Percentiles rank a stretch among this genome's conserved stretches.
These are phyloP conservation scores for Pachyramphus minor DNA, from an alignment of 2,113 vertebrate species.

Conservation along the genomic window DNA sequence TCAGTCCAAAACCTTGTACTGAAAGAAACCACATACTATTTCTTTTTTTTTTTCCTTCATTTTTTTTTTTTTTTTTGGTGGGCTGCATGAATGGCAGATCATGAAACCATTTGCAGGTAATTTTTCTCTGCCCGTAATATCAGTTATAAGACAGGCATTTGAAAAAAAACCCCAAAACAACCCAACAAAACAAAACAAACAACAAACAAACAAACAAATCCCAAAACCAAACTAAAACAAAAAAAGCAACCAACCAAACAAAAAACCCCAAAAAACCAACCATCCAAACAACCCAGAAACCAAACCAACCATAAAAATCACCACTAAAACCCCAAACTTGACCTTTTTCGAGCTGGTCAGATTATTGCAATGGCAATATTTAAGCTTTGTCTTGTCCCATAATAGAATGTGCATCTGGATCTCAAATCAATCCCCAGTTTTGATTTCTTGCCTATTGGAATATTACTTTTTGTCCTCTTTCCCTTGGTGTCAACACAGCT, in stretches of 20 bases:
- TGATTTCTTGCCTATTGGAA: not conserved
- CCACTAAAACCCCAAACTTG: not conserved
- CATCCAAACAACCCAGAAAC: not conserved
- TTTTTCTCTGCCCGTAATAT: slow-evolving; percentile 2
- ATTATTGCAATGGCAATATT: not conserved
- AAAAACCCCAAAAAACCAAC: not conserved
- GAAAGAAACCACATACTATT: slow-evolving; percentile 22
- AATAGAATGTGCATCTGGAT: not conserved
- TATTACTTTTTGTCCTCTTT: not conserved
- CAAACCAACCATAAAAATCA: not conserved
- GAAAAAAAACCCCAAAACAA: not conserved
- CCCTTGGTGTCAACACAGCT: not conserved
- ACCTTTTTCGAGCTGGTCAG: not conserved
- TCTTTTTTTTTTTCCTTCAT: not conserved
- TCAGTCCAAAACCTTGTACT: slow-evolving; percentile 48
- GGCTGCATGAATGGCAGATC: not conserved
- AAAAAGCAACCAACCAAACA: not conserved
- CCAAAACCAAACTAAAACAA: not conserved
- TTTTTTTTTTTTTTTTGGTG: not conserved
- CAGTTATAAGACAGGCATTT: not conserved
- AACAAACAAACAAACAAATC: not conserved
- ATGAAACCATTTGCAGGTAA: slow-evolving; percentile 30
- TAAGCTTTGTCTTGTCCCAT: not conserved
- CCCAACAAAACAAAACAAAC: not conserved
- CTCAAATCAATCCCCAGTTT: not conserved